Base-by-base conservation (phyloP, 2,888 invertebrate genomes). In the Plebejus melissa region DNA sequence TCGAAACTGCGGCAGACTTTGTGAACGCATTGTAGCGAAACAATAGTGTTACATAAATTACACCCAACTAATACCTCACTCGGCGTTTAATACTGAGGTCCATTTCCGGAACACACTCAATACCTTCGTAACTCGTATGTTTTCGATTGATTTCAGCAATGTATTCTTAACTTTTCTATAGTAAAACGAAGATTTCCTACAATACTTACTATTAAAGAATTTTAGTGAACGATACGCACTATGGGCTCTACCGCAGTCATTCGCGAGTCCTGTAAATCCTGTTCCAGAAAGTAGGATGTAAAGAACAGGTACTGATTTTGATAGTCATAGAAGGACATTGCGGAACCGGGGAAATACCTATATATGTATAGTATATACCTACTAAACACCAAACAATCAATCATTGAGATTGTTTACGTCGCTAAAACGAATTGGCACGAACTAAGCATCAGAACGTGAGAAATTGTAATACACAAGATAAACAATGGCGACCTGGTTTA, bases 1-100 rank as follows among this genome's bases (percentile, higher is more conserved):
- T 28, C 70, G 70, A n/a, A 22, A 54, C 70, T 22, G 41, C 28
- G 50, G 13, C 16, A 72, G 54, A 46, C 46, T 46, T 46, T 46
- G 71, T 46, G 71, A 46, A 54, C 54, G 72, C 72, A 72, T 32
- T 72, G 72, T 54, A 16, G 72, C 50, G 50, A 72, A 72, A 72
- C 72, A 72, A 72, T 72, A 54, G 50, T 50, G 50, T 72, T 69
- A 75, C 75, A 75, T 75, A 69, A 75, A 71, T 72, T 72, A 54
- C 32, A 11, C 13, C 54, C 28, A 50, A 50, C 46, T n/a, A n/a
- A 70, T 70, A 41, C 70, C n/a, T 1, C 32, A 50, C 13, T 50
- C 7, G 7, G 22, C 50, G 32, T 72, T 72, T 50, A 41, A 70
- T 41, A 41, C 70, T 9, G 28, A 50, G 54, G 54, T 71, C 22